A percentile compares a stretch with the other conserved stretches of the same genome.
phyloP scores from a whole-genome alignment of 1,140 invertebrate species.

The Cephus cinctus region DNA sequence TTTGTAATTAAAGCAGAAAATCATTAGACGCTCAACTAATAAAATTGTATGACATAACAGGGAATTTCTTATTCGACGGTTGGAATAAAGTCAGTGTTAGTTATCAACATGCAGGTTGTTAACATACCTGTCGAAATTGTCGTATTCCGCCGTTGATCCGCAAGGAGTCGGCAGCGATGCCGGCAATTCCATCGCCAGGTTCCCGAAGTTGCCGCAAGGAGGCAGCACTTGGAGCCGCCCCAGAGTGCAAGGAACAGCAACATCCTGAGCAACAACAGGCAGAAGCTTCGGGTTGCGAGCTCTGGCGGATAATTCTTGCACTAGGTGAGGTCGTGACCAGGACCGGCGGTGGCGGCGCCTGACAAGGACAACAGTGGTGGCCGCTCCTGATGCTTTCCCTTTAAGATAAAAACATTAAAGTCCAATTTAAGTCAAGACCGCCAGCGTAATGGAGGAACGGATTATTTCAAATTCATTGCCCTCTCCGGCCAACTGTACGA shows the following conservation, averaged over 20 bases:
- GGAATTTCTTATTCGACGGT: too few relatives aligned
- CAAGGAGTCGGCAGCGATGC: conserved; percentile 95
- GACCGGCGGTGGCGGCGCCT: conserved; percentile 65
- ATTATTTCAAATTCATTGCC: not conserved
- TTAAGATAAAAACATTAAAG: not conserved
- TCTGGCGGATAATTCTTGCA: conserved; percentile 82
- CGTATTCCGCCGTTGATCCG: conserved; percentile 95
- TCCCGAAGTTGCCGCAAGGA: conserved; percentile 82
- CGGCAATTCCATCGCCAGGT: conserved; percentile 85
- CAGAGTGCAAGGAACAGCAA: conserved; percentile 47
- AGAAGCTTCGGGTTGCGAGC: conserved; percentile 85
- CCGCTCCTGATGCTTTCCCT: conserved; percentile 55
- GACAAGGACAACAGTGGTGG: conserved; percentile 62
- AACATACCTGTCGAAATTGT: conserved; percentile 90
- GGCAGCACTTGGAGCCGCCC: conserved; percentile 66
- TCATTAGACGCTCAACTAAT: too few relatives aligned
- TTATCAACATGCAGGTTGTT: too few relatives aligned
- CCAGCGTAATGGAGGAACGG: conserved; percentile 1
- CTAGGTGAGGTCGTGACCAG: conserved; percentile 69
- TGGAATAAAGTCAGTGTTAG: too few relatives aligned
- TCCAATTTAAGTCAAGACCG: too few relatives aligned
- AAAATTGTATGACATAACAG: too few relatives aligned
- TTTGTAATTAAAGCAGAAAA: too few relatives aligned
- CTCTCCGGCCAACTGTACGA: too few relatives aligned
- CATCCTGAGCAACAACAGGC: conserved; percentile 65